Evolutionary conservation across 2,888 invertebrate species (phyloP).

Genomic region (Drosophila neutralis): DNA sequence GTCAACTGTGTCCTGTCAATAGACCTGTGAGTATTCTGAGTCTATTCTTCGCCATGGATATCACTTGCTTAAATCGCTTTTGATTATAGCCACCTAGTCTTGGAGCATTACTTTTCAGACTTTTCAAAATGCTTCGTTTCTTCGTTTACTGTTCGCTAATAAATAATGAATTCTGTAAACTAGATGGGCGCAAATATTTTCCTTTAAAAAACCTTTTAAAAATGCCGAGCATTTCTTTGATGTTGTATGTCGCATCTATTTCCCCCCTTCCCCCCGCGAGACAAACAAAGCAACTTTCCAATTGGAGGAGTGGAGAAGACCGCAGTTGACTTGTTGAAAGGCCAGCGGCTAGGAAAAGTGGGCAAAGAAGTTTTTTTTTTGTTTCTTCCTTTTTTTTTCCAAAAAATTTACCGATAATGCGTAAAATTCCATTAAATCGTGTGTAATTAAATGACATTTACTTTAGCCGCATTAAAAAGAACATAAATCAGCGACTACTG

Average conservation of each 20-base stretch:
- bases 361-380: constrained; percentile 10
- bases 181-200: constrained; percentile 30
- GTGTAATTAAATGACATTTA: constrained; percentile 85
- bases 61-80: too few species aligned
- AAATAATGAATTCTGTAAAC: constrained; percentile 22
- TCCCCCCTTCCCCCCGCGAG: not conserved
- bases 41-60: too few species aligned
- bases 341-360: constrained; percentile 33
- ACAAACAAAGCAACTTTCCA: not conserved
- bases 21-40: too few species aligned
- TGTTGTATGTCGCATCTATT: constrained; percentile 60
- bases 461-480: constrained; percentile 84
- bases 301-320: not conserved
- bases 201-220: constrained; percentile 18
- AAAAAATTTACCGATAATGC: constrained; percentile 80
- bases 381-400: not conserved
- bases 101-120: not conserved
- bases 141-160: not conserved
- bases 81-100: too few species aligned
- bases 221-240: constrained; percentile 66
- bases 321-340: constrained; percentile 56
- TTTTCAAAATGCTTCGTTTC: not conserved
- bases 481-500: constrained; percentile 82
- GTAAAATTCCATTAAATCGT: constrained; percentile 84
- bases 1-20: too few species aligned